Evolutionary conservation across 2,888 invertebrate genomes (phyloP), one percentile per base, ranked within the genome.

Genomic region (Lapara coniferarum): DNA sequence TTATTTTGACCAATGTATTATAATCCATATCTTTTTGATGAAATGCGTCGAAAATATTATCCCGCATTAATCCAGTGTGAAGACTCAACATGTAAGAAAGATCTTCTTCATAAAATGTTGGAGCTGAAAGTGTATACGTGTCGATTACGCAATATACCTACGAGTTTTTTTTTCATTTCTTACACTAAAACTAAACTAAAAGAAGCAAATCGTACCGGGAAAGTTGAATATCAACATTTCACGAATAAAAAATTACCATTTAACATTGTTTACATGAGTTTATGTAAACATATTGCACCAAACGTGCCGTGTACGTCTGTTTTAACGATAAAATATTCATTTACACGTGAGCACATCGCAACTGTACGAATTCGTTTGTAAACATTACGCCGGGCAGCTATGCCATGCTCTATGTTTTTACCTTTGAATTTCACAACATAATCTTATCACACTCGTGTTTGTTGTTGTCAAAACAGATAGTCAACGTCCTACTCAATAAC

Each of bases 201-300:
- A 63, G 19, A 63, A 46, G 16, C 19, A 49, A 63, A 49, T n/a
- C 16, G 63, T 14, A 63, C 19, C 5, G 63, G 12, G 63, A 63
- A 63, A 63, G 19, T 63, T 49, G 49, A 63, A 63, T 63, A 63
- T 63, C 49, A 63, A 63, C 49, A 63, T 63, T 49, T 63, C 49
- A 46, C 49, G 46, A 63, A 63, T 63, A 49, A 63, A 63, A 63
- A 63, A 49, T 63, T 19, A 12, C 63, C 63, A 49, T 63, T 63
- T 63, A 19, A 46, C 63, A 63, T 16, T 46, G 49, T 63, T 63
- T 63, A 63, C 46, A 63, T 16, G 46, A 46, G 63, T 63, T 63
- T 19, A 63, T 10, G 13, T 63, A 63, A 63, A 63, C 63, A 49
- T 19, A 19, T 63, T 63, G 63, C 63, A 63, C 63, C 63, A 19